phyloP scores from a whole-genome alignment of 2,797 vertebrate species.

The Clarias platycephalus region DNA sequence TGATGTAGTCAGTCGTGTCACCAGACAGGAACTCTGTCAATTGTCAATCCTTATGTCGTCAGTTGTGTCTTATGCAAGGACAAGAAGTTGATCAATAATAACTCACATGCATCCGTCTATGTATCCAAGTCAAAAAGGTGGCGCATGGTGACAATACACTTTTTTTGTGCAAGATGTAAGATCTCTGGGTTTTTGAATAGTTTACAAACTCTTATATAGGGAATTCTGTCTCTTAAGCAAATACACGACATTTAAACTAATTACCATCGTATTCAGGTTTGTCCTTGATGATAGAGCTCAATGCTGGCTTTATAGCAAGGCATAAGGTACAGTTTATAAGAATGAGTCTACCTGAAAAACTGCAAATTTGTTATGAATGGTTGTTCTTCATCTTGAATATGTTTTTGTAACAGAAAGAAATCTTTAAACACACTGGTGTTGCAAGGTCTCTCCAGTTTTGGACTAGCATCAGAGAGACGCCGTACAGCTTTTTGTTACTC shows the following conservation, averaged over 20 bases:
- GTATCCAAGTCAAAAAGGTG: background rate
- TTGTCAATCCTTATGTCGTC: conserved; percentile 38
- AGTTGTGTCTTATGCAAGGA: conserved; percentile 7
- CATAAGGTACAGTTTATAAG: background rate
- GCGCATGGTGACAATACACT: background rate
- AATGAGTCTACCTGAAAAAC: background rate
- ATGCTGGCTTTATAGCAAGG: background rate
- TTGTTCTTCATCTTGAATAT: background rate
- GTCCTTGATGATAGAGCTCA: background rate
- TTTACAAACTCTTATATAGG: no score
- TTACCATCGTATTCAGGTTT: background rate
- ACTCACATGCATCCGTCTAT: background rate
- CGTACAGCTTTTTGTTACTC: background rate
- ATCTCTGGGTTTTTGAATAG: background rate
- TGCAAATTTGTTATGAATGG: background rate
- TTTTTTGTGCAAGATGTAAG: background rate
- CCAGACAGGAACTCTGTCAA: conserved; percentile 18
- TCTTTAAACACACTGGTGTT: background rate
- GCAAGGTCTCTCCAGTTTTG: background rate
- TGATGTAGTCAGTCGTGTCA: conserved; percentile 4
- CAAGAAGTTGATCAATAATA: conserved; percentile 26
- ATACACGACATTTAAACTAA: background rate
- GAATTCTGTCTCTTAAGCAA: background rate
- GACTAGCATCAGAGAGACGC: background rate
- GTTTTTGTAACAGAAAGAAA: conserved; percentile 15